Evolutionary conservation across 2,888 invertebrate genomes (phyloP).

Genomic region (Andrena bicolor): DNA sequence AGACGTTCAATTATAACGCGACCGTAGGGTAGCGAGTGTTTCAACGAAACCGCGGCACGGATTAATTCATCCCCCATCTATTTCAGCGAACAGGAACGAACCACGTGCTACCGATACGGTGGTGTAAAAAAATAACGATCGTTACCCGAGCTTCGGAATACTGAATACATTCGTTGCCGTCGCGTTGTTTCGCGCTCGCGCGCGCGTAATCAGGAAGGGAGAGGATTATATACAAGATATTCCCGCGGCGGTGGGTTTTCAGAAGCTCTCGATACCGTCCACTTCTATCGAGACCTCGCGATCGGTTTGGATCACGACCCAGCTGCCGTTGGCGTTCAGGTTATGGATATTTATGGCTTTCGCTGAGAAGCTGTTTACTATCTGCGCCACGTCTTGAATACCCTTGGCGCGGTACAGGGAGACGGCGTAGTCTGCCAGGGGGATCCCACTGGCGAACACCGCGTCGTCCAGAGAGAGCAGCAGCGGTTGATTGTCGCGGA

Average conservation of each 20-base stretch:
- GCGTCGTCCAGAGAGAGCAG: conserved; percentile 83
- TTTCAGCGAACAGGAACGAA: not conserved
- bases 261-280: conserved; percentile 75
- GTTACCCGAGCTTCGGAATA: conserved; percentile 48
- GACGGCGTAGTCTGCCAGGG: conserved; percentile 76
- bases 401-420: conserved; percentile 75
- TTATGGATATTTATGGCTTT: conserved; percentile 78
- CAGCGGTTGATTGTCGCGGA: conserved; percentile 79
- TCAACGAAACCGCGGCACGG: not conserved
- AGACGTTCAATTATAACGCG: conserved; percentile 24
- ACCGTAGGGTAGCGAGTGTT: conserved; percentile 1
- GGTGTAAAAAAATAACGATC: not conserved
- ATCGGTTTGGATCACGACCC: conserved; percentile 82
- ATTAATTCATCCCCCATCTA: no score
- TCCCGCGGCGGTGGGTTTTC: conserved; percentile 11
- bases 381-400: conserved; percentile 76
- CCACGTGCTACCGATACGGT: not conserved
- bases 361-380: conserved; percentile 78
- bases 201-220: not conserved
- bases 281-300: conserved; percentile 70
- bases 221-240: not conserved
- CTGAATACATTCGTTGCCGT: conserved; percentile 39
- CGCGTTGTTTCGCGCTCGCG: not conserved
- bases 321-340: conserved; percentile 79
- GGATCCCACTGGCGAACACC: conserved; percentile 80